Evolutionary conservation across 2,797 vertebrate species (phyloP).

Genomic region (Acanthis flammea): DNA sequence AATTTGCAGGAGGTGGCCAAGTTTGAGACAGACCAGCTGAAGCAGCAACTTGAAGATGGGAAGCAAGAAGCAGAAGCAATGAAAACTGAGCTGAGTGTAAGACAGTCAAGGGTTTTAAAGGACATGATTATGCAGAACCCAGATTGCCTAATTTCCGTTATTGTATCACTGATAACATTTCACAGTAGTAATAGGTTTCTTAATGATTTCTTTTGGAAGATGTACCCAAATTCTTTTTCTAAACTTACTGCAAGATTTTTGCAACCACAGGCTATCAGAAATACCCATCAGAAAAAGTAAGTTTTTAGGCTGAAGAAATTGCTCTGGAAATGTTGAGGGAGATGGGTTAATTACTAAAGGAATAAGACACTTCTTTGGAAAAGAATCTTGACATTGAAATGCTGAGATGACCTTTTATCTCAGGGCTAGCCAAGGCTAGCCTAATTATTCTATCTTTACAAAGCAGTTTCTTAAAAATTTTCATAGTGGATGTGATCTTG

Average conservation of each 20-base stretch:
- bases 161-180: not conserved
- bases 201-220: not conserved
- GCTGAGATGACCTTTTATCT: not conserved
- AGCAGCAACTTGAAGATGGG: slow-evolving; percentile 81
- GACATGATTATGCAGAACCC: not conserved
- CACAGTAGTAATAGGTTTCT: not conserved
- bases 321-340: not conserved
- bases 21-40: slow-evolving; percentile 88
- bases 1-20: slow-evolving; percentile 90
- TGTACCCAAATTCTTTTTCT: not conserved
- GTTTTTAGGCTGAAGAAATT: not conserved
- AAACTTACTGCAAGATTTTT: not conserved
- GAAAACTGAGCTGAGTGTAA: slow-evolving; percentile 80
- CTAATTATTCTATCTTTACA: not conserved
- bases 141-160: not conserved
- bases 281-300: not conserved
- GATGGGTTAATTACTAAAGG: not conserved
- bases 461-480: not conserved
- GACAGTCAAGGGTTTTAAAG: not conserved
- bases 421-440: not conserved
- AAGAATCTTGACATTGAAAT: not conserved
- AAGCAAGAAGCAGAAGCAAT: slow-evolving; percentile 80
- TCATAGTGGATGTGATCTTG: not conserved
- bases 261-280: not conserved
- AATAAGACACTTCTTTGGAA: not conserved